Percentiles rank a stretch among this genome's conserved stretches.
These are phyloP conservation scores for Cyclargus thomasi DNA, from an alignment of 1,140 invertebrate species.

Conservation along the genomic window DNA sequence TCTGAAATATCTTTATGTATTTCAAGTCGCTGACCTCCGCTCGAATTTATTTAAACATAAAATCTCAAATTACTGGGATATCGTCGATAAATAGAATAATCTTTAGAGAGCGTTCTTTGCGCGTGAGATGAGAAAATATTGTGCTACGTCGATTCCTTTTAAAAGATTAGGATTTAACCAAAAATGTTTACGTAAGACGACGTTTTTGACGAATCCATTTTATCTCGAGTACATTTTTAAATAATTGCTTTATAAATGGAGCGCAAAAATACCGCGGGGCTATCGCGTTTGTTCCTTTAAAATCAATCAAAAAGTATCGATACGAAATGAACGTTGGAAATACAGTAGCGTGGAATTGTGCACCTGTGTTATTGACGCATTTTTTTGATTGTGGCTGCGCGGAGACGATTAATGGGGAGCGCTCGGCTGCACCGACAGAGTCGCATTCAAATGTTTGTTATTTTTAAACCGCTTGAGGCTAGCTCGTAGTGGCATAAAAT, in stretches of 20 bases:
- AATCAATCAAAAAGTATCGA: neutral
- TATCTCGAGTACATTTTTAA: neutral
- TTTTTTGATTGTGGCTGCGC: conserved; percentile 7
- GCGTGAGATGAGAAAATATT: neutral
- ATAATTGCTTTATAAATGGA: neutral
- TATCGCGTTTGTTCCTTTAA: neutral
- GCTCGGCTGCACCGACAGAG: neutral
- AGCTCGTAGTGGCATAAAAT: neutral
- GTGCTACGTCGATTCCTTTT: neutral
- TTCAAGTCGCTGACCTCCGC: neutral
- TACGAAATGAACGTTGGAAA: neutral
- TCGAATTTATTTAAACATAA: neutral
- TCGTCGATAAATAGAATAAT: neutral
- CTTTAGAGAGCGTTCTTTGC: neutral
- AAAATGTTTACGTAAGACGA: neutral
- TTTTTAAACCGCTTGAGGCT: conserved; percentile 12
- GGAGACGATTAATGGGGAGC: conserved; percentile 10
- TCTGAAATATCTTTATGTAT: neutral
- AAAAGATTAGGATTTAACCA: neutral
- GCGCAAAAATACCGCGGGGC: neutral
- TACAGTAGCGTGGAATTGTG: neutral
- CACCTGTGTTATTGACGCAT: neutral
- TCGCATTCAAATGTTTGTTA: conserved; percentile 7
- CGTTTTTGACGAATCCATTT: neutral
- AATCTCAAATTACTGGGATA: neutral